These are phyloP conservation scores for Apteryx mantelli DNA, from an alignment of 2,113 vertebrate genomes.

Conservation along the genomic window DNA sequence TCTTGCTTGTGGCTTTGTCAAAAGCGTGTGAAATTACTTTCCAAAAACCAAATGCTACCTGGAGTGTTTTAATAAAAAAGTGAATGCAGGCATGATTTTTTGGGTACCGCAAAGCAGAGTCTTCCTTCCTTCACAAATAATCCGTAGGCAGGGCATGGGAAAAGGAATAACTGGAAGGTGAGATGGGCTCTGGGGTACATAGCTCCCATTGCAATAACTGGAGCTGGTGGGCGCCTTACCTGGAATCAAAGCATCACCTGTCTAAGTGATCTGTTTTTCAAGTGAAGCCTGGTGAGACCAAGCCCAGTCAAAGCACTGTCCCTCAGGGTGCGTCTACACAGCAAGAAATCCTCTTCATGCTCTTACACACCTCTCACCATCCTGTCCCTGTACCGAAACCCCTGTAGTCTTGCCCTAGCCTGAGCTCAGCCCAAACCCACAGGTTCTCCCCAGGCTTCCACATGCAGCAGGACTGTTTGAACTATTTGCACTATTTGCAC, in stretches of 20 bases:
- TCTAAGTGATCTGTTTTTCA: too few relatives aligned
- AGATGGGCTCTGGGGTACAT: background rate
- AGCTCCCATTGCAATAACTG: fast-evolving
- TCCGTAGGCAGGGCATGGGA: background rate
- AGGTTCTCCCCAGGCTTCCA: background rate
- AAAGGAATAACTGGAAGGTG: background rate
- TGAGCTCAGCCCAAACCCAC: background rate
- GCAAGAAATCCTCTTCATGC: too few relatives aligned
- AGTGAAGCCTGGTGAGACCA: background rate
- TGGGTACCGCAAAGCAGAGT: background rate
- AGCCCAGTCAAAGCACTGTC: background rate
- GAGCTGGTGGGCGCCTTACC: background rate
- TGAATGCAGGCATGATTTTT: fast-evolving
- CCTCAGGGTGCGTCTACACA: background rate
- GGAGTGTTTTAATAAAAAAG: background rate
- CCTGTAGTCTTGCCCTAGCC: background rate
- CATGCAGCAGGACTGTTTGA: background rate
- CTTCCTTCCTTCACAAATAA: background rate
- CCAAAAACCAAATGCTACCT: background rate
- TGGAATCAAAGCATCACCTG: too few relatives aligned
- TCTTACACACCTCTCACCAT: too few relatives aligned
- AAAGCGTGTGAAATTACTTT: background rate
- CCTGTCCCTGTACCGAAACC: too few relatives aligned
- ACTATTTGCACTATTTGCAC: background rate
- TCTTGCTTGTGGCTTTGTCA: background rate